Evolutionary conservation across 2,113 vertebrate genomes (phyloP).

Genomic region (Grammomys surdaster): DNA sequence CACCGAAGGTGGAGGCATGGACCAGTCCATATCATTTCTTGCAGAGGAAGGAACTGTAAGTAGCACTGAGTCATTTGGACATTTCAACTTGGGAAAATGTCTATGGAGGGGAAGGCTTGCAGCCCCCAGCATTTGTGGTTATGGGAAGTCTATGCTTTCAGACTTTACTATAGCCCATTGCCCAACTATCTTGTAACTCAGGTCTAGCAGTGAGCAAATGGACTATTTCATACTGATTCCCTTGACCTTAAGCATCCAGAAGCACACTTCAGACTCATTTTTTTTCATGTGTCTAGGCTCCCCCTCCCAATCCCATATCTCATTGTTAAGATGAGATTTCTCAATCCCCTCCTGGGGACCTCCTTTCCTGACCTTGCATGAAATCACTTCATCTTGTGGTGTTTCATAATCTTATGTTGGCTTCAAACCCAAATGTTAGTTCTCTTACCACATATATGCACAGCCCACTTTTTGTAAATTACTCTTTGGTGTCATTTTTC

Average conservation of each 20-base stretch:
- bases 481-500: constrained; percentile 74
- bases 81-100: background rate
- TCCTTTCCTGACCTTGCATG: background rate
- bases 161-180: background rate
- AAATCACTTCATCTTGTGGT: constrained; percentile 65
- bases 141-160: background rate
- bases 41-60: constrained; percentile 96
- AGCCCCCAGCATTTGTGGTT: background rate
- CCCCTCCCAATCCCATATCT: background rate
- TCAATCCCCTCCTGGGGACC: constrained; percentile 4
- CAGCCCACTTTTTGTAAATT: constrained; percentile 74
- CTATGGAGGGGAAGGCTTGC: background rate
- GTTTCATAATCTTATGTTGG: constrained; percentile 75
- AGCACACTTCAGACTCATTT: background rate
- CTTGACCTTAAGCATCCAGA: background rate
- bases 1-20: constrained; percentile 99
- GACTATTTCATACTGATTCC: background rate
- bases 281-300: background rate
- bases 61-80: constrained; percentile 61
- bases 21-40: constrained; percentile 98
- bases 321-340: constrained; percentile 61
- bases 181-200: background rate
- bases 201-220: background rate
- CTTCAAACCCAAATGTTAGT: constrained; percentile 74
- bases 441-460: constrained; percentile 72